These are phyloP conservation scores for Gonioctena quinquepunctata DNA, from an alignment of 1,140 invertebrate species.

Conservation along the genomic window DNA sequence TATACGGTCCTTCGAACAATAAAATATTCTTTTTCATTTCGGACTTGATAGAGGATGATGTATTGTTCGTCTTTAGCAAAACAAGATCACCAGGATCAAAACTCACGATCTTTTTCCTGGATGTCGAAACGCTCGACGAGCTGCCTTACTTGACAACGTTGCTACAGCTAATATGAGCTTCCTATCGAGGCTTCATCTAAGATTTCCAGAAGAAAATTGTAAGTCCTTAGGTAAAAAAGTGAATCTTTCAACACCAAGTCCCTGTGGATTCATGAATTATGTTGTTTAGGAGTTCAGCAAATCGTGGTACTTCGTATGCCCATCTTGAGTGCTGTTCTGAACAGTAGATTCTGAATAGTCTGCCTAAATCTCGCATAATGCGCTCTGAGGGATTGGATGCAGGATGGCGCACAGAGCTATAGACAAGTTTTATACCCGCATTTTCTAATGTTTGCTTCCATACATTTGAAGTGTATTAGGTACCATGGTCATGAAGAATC, in stretches of 20 bases:
- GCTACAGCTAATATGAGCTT: too few relatives aligned
- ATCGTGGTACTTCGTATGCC: conserved; percentile 7
- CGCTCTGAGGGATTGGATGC: conserved; percentile 3
- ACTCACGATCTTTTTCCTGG: not conserved
- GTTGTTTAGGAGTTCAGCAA: conserved; percentile 5
- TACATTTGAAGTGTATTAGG: conserved; percentile 3
- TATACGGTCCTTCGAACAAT: not conserved
- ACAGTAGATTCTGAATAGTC: conserved; percentile 13
- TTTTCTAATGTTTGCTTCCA: conserved; percentile 1
- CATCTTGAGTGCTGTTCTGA: conserved; percentile 14
- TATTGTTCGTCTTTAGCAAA: not conserved
- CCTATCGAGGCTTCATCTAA: too few relatives aligned
- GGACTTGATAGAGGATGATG: not conserved
- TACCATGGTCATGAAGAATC: conserved; percentile 10
- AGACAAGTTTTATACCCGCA: not conserved
- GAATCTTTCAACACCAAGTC: too few relatives aligned
- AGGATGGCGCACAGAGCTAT: conserved; percentile 11
- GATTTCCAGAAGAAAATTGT: not conserved
- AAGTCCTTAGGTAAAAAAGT: conserved; percentile 1
- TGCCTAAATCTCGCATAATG: conserved; percentile 11
- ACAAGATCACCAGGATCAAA: not conserved
- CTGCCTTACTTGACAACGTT: not conserved
- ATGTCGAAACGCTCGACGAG: not conserved
- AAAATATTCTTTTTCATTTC: not conserved
- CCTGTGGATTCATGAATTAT: conserved; percentile 18